Evolutionary conservation across 2,113 vertebrate species (phyloP).

Genomic region (Pyxicephalus adspersus): DNA sequence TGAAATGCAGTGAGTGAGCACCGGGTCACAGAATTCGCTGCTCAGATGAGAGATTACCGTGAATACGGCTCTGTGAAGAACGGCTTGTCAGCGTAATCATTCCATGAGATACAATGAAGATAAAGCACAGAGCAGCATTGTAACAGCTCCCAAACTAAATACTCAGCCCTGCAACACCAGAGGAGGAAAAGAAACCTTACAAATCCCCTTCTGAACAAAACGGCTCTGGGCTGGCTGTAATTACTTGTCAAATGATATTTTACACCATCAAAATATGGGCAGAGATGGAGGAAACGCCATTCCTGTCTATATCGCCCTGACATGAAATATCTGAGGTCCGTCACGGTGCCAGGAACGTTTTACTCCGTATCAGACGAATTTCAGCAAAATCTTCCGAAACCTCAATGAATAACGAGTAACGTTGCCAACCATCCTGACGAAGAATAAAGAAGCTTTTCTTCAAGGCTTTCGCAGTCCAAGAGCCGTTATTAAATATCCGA

Average conservation of each 20-base stretch:
- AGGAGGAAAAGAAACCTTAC: neutral
- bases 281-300: conserved; percentile 4
- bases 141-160: conserved; percentile 26
- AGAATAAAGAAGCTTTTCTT: too few relatives aligned
- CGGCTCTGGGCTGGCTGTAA: neutral
- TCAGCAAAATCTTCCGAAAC: neutral
- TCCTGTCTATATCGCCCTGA: conserved; percentile 33
- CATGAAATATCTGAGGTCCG: neutral
- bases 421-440: too few relatives aligned
- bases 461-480: too few relatives aligned
- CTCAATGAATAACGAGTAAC: neutral
- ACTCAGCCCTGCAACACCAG: neutral
- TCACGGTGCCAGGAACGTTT: conserved; percentile 1
- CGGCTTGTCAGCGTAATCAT: conserved; percentile 1
- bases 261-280: neutral
- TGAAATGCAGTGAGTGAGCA: too few relatives aligned
- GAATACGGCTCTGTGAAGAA: conserved; percentile 29
- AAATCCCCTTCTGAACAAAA: neutral
- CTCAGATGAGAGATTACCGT: neutral
- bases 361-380: neutral
- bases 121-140: neutral
- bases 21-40: neutral
- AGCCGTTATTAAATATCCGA: too few relatives aligned
- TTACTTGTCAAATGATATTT: neutral
- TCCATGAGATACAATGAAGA: conserved; percentile 7